Conservation (phyloP, 2,888 invertebrate genomes). For the Lasioglossum pauxillum region DNA sequence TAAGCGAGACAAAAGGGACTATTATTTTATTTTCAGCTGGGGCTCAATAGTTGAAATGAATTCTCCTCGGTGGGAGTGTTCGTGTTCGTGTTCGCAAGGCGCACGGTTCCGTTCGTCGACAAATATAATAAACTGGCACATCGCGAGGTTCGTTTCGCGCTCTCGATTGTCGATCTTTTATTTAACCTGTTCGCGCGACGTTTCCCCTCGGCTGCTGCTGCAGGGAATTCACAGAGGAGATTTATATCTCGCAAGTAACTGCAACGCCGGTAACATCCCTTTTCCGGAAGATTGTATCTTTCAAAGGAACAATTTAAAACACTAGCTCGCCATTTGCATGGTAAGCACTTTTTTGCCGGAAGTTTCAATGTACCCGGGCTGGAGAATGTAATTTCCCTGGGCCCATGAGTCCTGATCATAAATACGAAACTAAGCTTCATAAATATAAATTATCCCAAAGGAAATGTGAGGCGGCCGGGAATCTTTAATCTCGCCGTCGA, state of each 20-base stretch:
- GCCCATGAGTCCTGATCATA: constrained; percentile 43
- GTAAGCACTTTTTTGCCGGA: constrained; percentile 43
- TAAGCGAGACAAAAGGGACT: background rate
- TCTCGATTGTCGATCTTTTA: constrained; percentile 10
- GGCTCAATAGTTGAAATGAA: background rate
- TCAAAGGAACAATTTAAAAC: constrained; percentile 42
- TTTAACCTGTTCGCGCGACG: background rate
- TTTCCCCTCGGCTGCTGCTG: background rate
- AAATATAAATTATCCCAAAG: constrained; percentile 51
- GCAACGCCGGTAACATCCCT: constrained; percentile 9
- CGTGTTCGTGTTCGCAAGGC: background rate
- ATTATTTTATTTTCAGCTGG: background rate
- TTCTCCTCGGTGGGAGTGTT: background rate
- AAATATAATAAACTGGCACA: background rate
- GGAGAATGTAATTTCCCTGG: constrained; percentile 42
- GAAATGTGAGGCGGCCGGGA: background rate
- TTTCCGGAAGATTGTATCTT: constrained; percentile 31
- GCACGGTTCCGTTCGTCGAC: background rate
- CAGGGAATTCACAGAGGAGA: constrained; percentile 5
- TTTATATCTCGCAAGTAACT: constrained; percentile 9
- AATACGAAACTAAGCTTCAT: constrained; percentile 52
- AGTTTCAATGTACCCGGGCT: constrained; percentile 41
- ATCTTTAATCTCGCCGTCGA: constrained; percentile 31
- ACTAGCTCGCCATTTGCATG: constrained; percentile 46
- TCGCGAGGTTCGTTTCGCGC: background rate